Conservation (phyloP, 2,797 vertebrate species). For the Hozukius guyotensis region DNA sequence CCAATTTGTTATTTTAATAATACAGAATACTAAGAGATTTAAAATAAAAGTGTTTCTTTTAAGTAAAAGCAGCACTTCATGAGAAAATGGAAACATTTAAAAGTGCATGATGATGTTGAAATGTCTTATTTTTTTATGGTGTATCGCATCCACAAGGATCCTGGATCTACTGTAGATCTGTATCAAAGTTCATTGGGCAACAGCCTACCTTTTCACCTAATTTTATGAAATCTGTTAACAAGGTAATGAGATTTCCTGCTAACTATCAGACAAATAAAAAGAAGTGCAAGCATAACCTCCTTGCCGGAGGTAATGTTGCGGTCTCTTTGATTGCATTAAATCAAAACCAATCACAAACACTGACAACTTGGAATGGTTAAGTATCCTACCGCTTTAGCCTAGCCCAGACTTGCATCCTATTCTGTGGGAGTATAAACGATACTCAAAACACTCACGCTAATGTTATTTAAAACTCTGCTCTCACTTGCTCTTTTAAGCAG, state of each 20-base stretch:
- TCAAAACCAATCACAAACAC: conserved; percentile 27
- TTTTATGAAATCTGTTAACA: not conserved
- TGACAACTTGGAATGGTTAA: conserved; percentile 4
- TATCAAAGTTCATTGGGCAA: not conserved
- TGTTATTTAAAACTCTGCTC: not conserved
- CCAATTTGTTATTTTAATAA: not conserved
- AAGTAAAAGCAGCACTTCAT: not conserved
- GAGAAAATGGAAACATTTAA: not conserved
- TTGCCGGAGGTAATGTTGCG: not conserved
- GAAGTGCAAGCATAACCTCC: not conserved
- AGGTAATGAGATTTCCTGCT: not conserved
- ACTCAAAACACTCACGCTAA: not conserved
- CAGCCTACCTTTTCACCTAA: not conserved
- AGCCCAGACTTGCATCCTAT: conserved; percentile 12
- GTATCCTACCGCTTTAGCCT: not conserved
- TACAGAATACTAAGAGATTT: not conserved
- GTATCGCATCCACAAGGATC: not conserved
- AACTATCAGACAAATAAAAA: not conserved
- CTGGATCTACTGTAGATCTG: not conserved
- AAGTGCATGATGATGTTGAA: not conserved
- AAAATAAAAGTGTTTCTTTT: not conserved
- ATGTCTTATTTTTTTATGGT: not conserved
- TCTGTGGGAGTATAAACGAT: not conserved
- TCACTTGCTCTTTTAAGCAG: not conserved
- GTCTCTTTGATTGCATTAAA: conserved; percentile 1